Percentiles rank a stretch among this genome's conserved stretches.
Conservation (phyloP, 1,140 invertebrate genomes). For the Rhynchophorus ferrugineus region DNA sequence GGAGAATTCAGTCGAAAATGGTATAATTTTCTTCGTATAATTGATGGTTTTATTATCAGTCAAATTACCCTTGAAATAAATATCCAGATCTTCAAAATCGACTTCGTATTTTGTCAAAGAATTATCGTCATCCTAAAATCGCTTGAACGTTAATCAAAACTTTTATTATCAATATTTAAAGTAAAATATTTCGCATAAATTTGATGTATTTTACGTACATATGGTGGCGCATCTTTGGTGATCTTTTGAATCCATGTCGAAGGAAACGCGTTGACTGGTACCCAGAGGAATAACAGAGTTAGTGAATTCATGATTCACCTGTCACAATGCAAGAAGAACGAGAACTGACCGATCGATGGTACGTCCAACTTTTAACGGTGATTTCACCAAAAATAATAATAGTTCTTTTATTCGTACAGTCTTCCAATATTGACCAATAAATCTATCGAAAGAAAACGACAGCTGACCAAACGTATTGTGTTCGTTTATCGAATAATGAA, state of each 20-base stretch:
- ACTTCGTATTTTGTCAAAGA: background rate
- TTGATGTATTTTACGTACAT: too few relatives aligned
- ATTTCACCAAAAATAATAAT: background rate
- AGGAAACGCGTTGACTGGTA: background rate
- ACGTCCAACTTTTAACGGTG: background rate
- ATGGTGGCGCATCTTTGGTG: background rate
- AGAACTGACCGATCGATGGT: background rate
- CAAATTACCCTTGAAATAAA: conserved; percentile 1
- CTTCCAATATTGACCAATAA: background rate
- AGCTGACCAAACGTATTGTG: background rate
- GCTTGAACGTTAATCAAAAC: too few relatives aligned
- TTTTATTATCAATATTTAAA: too few relatives aligned
- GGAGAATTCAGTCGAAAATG: conserved; percentile 8
- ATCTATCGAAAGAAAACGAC: background rate
- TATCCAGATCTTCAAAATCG: conserved; percentile 4
- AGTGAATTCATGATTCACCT: background rate
- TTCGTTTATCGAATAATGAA: too few relatives aligned
- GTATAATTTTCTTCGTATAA: conserved; percentile 10
- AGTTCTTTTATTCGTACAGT: background rate
- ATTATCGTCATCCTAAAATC: conserved; percentile 5
- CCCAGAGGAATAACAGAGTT: background rate
- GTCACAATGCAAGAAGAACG: background rate
- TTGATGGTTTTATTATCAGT: background rate
- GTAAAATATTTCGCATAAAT: background rate
- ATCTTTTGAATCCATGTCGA: background rate